Base-by-base conservation (phyloP, 2,888 invertebrate species). In the Amiota communis region DNA sequence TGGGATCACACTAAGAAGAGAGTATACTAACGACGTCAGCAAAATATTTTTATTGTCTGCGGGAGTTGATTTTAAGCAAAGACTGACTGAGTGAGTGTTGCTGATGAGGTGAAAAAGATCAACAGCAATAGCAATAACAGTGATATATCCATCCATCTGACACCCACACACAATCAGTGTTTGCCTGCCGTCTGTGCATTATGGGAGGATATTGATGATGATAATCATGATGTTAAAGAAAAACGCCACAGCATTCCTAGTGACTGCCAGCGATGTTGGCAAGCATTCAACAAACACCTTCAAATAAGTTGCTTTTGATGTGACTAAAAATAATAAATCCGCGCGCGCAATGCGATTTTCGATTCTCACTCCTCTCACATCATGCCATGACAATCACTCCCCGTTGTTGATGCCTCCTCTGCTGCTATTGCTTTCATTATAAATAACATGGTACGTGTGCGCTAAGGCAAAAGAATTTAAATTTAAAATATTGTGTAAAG, bases 161-260 rank as follows among this genome's bases (percentile, higher is more conserved):
- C 82, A 75, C 83, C 82, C 83, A 82, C 83, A 82, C 83, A 83
- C 82, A 36, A 81, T 81, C 82, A 82, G 75, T 70, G 78, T 76
- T n/a, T n/a, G 79, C 75, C 36, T 36, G 36, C 36, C 36, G 36
- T 36, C 36, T 36, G 36, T 36, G 36, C 36, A 6, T 36, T 36
- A 36, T 36, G 36, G 36, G 8, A 36, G 36, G 36, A 36, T 36
- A 36, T 36, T 36, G 36, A 36, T 36, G 36, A 36, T 36, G 36
- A 36, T 36, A 36, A 36, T 36, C 36, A 36, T 36, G 36, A 36
- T 36, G 36, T 36, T 36, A 36, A 36, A 36, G 8, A 36, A 36
- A 36, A 36, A 36, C 36, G 36, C 36, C 36, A 6, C 36, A 36
- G 36, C 36, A 36, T 36, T 36, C 36, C 36, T 36, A 36, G 36